Evolutionary conservation across 2,888 invertebrate genomes (phyloP).

Genomic region (Chrysomela aeneicollis): DNA sequence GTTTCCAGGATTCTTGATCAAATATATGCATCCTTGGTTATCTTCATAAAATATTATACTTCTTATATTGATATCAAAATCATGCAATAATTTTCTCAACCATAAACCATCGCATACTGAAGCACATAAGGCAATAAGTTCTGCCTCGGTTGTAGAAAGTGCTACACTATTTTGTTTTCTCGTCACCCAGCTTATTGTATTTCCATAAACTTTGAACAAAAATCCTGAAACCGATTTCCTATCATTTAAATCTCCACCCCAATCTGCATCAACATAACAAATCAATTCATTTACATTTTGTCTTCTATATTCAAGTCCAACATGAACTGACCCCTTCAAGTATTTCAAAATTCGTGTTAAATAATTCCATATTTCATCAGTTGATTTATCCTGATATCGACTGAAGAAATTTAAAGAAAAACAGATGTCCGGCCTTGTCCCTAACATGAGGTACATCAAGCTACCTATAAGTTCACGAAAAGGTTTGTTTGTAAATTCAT

Average conservation of each 20-base stretch:
- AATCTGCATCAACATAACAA: constrained; percentile 21
- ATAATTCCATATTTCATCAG: constrained; percentile 20
- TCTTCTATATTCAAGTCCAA: constrained; percentile 12
- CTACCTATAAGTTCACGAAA: constrained; percentile 28
- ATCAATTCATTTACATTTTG: neutral
- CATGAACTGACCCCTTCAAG: constrained; percentile 7
- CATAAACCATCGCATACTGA: constrained; percentile 31
- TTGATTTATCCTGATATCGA: constrained; percentile 27
- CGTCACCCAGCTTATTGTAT: constrained; percentile 51
- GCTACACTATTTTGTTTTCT: constrained; percentile 31
- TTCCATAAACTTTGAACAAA: constrained; percentile 30
- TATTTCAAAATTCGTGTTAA: constrained; percentile 19
- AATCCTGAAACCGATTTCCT: constrained; percentile 46
- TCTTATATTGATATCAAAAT: constrained; percentile 28
- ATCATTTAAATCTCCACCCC: constrained; percentile 10
- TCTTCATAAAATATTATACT: constrained; percentile 21
- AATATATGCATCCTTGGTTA: constrained; percentile 22
- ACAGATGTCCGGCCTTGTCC: constrained; percentile 30
- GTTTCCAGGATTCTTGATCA: constrained; percentile 29
- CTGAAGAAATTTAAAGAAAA: constrained; percentile 31
- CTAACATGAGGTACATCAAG: constrained; percentile 34
- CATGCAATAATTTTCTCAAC: constrained; percentile 30
- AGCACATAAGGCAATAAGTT: constrained; percentile 28
- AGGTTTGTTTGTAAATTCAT: constrained; percentile 18
- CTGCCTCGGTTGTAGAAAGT: constrained; percentile 35